phyloP scores from a whole-genome alignment of 2,888 invertebrate species.

The Sturmia bella region DNA sequence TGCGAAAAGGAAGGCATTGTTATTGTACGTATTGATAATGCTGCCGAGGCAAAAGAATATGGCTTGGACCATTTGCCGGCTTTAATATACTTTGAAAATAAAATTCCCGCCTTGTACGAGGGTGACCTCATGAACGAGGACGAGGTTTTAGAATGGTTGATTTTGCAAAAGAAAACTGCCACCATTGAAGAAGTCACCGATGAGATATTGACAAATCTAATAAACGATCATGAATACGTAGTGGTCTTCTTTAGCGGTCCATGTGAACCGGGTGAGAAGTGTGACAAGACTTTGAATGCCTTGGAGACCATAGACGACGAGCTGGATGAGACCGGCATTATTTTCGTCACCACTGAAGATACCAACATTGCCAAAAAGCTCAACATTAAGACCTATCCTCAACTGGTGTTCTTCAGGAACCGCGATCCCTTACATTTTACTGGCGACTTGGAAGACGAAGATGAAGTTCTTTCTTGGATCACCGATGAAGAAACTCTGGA shows the following conservation, averaged over 20 bases:
- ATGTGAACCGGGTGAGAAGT: constrained; percentile 93
- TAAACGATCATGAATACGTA: constrained; percentile 95
- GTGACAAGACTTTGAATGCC: constrained; percentile 92
- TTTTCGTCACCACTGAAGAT: constrained; percentile 96
- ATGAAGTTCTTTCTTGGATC: constrained; percentile 94
- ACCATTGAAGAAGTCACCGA: constrained; percentile 97
- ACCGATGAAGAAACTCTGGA: constrained; percentile 95
- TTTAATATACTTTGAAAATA: constrained; percentile 94
- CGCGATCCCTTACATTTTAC: constrained; percentile 92
- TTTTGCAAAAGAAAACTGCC: constrained; percentile 93
- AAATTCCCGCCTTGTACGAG: constrained; percentile 94
- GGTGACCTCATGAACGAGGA: constrained; percentile 96
- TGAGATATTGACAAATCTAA: constrained; percentile 91
- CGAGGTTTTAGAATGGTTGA: constrained; percentile 91
- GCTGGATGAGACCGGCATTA: constrained; percentile 94
- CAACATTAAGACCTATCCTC: constrained; percentile 92
- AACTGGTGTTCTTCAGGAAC: constrained; percentile 94
- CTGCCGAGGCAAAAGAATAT: constrained; percentile 93
- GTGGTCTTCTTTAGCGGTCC: constrained; percentile 96
- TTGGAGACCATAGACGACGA: constrained; percentile 96
- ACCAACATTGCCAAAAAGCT: constrained; percentile 90
- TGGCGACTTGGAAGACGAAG: constrained; percentile 94
- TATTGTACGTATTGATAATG: constrained; percentile 94
- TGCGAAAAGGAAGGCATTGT: constrained; percentile 94
- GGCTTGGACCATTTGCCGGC: constrained; percentile 92